These are phyloP conservation scores for Dermochelys coriacea DNA, from an alignment of 2,797 vertebrate genomes.

Conservation along the genomic window DNA sequence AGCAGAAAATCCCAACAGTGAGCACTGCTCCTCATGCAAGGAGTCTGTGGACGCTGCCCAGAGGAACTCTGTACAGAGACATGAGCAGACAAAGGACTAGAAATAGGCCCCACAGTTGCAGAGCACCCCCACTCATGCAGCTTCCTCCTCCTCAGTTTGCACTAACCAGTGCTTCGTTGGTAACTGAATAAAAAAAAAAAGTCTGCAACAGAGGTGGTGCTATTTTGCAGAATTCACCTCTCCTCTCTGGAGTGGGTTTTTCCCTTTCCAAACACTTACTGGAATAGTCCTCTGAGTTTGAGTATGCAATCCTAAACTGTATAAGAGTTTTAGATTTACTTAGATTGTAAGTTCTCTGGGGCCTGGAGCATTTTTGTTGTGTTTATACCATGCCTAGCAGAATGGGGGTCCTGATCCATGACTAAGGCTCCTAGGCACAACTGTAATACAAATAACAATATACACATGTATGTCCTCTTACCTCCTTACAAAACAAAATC, in stretches of 20 bases:
- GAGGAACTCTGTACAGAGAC: not conserved
- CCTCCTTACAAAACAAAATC: not conserved
- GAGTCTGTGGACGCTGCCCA: not conserved
- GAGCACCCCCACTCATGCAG: not conserved
- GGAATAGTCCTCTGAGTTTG: not conserved
- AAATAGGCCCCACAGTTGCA: not conserved
- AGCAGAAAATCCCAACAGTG: no score
- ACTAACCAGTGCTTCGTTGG: not conserved
- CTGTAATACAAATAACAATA: not conserved
- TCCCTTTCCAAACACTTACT: not conserved
- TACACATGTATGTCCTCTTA: not conserved
- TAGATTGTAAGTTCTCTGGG: not conserved
- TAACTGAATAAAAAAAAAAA: no score
- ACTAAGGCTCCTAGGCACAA: not conserved
- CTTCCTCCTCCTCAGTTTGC: not conserved
- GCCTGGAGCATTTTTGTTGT: not conserved
- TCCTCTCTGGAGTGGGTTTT: not conserved
- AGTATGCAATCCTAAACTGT: not conserved
- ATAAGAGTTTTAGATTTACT: not conserved
- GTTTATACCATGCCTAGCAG: not conserved
- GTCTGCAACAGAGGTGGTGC: not conserved
- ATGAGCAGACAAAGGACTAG: not conserved
- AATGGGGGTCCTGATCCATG: not conserved
- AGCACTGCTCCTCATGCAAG: not conserved
- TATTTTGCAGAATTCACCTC: not conserved